These are phyloP conservation scores for Linepithema humile DNA, from an alignment of 1,140 invertebrate species.

Conservation along the genomic window DNA sequence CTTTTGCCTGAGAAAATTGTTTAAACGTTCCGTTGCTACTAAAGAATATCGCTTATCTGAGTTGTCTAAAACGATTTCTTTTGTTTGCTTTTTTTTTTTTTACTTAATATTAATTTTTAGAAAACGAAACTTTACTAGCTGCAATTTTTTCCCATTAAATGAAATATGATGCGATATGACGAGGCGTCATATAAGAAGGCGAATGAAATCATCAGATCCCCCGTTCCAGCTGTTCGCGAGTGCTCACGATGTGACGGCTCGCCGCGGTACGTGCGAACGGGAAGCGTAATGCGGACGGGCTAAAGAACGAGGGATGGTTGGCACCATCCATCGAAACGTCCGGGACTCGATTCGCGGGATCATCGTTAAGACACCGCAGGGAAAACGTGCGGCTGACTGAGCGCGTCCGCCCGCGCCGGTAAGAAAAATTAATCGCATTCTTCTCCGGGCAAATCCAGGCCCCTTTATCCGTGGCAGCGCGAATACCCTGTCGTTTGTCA, in stretches of 20 bases:
- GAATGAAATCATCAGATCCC: conserved; percentile 7
- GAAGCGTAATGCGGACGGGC: conserved; percentile 40
- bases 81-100: background rate
- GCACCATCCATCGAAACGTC: conserved; percentile 67
- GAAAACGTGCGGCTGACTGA: conserved; percentile 75
- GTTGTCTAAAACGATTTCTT: background rate
- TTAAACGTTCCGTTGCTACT: background rate
- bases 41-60: background rate
- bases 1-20: background rate
- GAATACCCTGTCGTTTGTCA: conserved; percentile 81
- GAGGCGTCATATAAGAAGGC: background rate
- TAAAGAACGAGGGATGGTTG: conserved; percentile 61
- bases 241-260: conserved; percentile 22
- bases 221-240: background rate
- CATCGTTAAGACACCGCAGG: conserved; percentile 68
- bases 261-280: conserved; percentile 29
- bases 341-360: conserved; percentile 67
- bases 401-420: conserved; percentile 70
- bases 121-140: background rate
- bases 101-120: background rate
- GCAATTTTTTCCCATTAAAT: background rate
- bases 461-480: conserved; percentile 79
- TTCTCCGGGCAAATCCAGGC: conserved; percentile 77
- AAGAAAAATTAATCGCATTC: conserved; percentile 82
- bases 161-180: background rate